Evolutionary conservation across 2,113 vertebrate species (phyloP).

Genomic region (Mystacornis crossleyi): DNA sequence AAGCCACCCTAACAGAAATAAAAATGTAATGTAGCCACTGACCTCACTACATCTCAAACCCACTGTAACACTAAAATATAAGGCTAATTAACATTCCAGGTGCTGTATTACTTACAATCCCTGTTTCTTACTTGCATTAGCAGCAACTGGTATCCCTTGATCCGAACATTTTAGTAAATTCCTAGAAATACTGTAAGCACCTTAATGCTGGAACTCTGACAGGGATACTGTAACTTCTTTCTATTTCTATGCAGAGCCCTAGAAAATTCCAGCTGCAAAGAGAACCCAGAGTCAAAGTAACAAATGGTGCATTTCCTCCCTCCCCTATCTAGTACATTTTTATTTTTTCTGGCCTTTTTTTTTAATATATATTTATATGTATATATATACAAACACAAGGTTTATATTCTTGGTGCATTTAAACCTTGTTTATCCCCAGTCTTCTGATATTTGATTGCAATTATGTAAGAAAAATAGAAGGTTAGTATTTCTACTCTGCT

Average conservation of each 20-base stretch:
- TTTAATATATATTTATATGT: neutral
- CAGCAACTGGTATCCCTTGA: neutral
- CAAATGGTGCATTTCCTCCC: neutral
- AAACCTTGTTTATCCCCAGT: neutral
- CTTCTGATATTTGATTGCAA: neutral
- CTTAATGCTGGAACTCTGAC: neutral
- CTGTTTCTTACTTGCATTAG: neutral
- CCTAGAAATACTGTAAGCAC: neutral
- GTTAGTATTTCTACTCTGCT: slow-evolving; percentile 1
- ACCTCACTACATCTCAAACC: neutral
- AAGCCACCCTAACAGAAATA: slow-evolving; percentile 11
- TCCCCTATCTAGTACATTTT: neutral
- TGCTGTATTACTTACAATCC: neutral
- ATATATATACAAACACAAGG: neutral
- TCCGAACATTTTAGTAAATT: neutral
- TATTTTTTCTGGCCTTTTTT: neutral
- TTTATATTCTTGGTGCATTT: neutral
- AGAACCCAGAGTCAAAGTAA: neutral
- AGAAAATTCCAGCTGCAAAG: neutral
- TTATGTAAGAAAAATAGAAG: neutral
- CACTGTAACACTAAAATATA: neutral
- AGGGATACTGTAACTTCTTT: neutral
- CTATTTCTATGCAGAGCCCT: neutral
- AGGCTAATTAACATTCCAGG: neutral
- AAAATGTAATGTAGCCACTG: slow-evolving; percentile 1